These are phyloP conservation scores for Iselma pallidipennis DNA, from an alignment of 2,888 invertebrate genomes.

Conservation along the genomic window DNA sequence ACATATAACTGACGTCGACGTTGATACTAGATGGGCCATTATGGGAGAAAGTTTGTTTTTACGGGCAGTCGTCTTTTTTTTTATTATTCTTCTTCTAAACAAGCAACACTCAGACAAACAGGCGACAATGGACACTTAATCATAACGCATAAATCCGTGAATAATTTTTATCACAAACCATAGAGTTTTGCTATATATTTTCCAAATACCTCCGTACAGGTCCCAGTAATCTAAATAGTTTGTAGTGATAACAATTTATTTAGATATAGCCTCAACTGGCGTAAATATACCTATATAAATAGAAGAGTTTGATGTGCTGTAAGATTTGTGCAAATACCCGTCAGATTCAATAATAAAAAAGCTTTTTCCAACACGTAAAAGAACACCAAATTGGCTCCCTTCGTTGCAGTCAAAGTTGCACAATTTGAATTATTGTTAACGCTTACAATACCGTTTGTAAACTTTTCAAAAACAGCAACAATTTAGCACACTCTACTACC, in stretches of 20 bases:
- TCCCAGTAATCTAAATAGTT: too few species aligned
- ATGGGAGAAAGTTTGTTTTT: slow-evolving; percentile 15
- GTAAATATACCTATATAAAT: too few species aligned
- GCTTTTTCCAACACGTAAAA: not conserved
- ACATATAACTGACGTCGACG: slow-evolving; percentile 7
- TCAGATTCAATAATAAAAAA: not conserved
- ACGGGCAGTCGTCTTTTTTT: not conserved
- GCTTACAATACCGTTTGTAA: slow-evolving; percentile 2
- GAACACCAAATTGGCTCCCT: not conserved
- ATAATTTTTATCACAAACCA: too few species aligned
- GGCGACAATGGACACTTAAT: not conserved
- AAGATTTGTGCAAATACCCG: not conserved
- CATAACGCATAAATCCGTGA: too few species aligned
- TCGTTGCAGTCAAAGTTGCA: not conserved
- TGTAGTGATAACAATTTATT: too few species aligned
- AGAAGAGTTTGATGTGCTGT: too few species aligned
- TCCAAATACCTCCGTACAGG: too few species aligned
- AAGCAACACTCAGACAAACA: not conserved
- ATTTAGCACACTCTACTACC: not conserved
- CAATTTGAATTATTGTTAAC: not conserved
- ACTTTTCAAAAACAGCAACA: not conserved
- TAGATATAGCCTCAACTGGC: too few species aligned
- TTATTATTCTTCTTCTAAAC: not conserved
- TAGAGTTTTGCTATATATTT: too few species aligned
- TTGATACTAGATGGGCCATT: slow-evolving; percentile 2